Conservation (phyloP, 2,797 vertebrate species). For the Champsocephalus esox region DNA sequence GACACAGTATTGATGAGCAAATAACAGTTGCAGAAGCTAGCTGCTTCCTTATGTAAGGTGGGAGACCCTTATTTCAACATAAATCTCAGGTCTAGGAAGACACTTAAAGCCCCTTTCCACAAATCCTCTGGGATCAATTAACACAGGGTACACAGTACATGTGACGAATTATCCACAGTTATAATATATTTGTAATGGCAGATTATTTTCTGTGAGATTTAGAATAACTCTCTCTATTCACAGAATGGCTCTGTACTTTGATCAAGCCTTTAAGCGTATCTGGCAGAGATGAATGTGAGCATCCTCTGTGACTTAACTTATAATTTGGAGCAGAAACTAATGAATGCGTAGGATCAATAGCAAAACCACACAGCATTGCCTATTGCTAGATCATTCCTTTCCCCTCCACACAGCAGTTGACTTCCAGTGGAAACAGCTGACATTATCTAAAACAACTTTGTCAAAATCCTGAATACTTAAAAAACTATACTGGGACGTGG, state of each 20-base stretch:
- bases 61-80: slow-evolving; percentile 39
- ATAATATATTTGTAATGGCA: slow-evolving; percentile 15
- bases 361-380: slow-evolving; percentile 31
- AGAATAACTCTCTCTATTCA: slow-evolving; percentile 33
- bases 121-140: slow-evolving; percentile 61
- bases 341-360: slow-evolving; percentile 57
- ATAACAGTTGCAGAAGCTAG: slow-evolving; percentile 23
- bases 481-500: not conserved
- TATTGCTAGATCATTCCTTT: slow-evolving; percentile 28
- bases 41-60: slow-evolving; percentile 11
- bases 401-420: slow-evolving; percentile 25
- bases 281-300: slow-evolving; percentile 37
- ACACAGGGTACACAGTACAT: not conserved
- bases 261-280: slow-evolving; percentile 46
- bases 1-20: slow-evolving; percentile 29
- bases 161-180: slow-evolving; percentile 13
- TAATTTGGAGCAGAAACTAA: slow-evolving; percentile 50
- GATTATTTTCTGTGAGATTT: not conserved
- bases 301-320: slow-evolving; percentile 41
- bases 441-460: slow-evolving; percentile 26
- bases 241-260: slow-evolving; percentile 21
- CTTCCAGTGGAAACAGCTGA: slow-evolving; percentile 40
- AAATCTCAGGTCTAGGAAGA: slow-evolving; percentile 32
- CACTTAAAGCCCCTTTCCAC: slow-evolving; percentile 25
- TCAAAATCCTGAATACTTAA: slow-evolving; percentile 27